These are phyloP conservation scores for Plecturocebus donacophilus DNA, from an alignment of 2,113 vertebrate species.

Conservation along the genomic window DNA sequence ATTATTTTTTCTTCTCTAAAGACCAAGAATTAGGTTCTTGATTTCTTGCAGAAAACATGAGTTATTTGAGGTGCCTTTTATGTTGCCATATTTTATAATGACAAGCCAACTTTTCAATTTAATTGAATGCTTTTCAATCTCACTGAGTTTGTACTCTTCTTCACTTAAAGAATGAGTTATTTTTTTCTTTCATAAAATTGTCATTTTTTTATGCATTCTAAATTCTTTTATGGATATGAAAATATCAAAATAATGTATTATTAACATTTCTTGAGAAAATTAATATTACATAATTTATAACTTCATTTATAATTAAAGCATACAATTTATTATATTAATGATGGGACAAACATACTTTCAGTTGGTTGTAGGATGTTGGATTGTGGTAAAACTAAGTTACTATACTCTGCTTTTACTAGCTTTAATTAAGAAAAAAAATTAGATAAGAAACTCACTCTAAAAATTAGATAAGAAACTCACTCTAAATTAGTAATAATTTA, in stretches of 20 bases:
- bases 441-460: background rate
- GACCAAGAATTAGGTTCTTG: background rate
- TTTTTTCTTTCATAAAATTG: constrained; percentile 10
- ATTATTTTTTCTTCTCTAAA: constrained; percentile 15
- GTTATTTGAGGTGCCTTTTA: background rate
- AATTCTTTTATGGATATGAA: background rate
- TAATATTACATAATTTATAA: constrained; percentile 52
- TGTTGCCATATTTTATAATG: background rate
- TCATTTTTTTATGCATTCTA: constrained; percentile 30
- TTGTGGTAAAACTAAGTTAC: background rate
- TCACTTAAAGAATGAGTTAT: background rate
- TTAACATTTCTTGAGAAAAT: constrained; percentile 42
- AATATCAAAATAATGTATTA: constrained; percentile 31
- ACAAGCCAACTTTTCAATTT: constrained; percentile 1
- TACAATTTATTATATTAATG: constrained; percentile 43
- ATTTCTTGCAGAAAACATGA: background rate
- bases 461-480: background rate
- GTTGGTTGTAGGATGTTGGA: background rate
- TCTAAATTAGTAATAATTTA: background rate
- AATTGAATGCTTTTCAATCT: background rate
- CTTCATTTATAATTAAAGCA: constrained; percentile 55
- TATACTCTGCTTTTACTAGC: constrained; percentile 59
- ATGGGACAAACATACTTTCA: background rate
- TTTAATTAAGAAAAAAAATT: constrained; percentile 70
- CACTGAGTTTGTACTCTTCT: background rate